These are phyloP conservation scores for Electrophaes corylata DNA, from an alignment of 2,888 invertebrate species.

Conservation along the genomic window DNA sequence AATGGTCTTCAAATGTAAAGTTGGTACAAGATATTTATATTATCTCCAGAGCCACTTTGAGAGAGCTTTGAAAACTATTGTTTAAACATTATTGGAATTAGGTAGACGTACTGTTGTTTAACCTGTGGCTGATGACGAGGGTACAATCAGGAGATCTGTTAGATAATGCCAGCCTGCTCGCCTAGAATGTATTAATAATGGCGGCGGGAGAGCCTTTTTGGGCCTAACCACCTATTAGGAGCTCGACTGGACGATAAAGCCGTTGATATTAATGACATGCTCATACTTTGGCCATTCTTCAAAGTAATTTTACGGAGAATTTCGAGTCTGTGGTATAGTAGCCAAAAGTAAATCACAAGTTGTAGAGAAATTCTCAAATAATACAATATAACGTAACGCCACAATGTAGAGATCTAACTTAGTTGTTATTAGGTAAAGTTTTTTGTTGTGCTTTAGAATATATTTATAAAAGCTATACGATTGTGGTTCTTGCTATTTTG, in stretches of 20 bases:
- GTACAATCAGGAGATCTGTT: constrained; percentile 8
- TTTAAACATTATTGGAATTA: constrained; percentile 1
- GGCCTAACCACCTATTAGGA: constrained; percentile 3
- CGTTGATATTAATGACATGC: background rate
- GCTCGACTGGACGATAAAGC: background rate
- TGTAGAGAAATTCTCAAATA: background rate
- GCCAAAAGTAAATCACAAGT: background rate
- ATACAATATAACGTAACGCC: background rate
- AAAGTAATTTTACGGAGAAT: background rate
- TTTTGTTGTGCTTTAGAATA: no score
- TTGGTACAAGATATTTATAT: no score
- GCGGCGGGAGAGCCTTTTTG: constrained; percentile 1
- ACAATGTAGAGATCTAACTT: background rate
- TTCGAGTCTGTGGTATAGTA: background rate
- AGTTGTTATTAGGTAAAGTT: no score
- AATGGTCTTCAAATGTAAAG: no score
- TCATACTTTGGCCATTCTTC: background rate
- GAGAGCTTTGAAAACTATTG: background rate
- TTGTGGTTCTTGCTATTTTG: no score
- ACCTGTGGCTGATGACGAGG: constrained; percentile 17
- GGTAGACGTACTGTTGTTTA: background rate
- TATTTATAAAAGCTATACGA: no score
- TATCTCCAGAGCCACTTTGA: background rate
- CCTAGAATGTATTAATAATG: constrained; percentile 11
- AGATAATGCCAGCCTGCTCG: constrained; percentile 5